Percentiles rank a stretch among this genome's conserved stretches.
Evolutionary conservation across 2,888 invertebrate species (phyloP).

Genomic region (Drosophila birchii): DNA sequence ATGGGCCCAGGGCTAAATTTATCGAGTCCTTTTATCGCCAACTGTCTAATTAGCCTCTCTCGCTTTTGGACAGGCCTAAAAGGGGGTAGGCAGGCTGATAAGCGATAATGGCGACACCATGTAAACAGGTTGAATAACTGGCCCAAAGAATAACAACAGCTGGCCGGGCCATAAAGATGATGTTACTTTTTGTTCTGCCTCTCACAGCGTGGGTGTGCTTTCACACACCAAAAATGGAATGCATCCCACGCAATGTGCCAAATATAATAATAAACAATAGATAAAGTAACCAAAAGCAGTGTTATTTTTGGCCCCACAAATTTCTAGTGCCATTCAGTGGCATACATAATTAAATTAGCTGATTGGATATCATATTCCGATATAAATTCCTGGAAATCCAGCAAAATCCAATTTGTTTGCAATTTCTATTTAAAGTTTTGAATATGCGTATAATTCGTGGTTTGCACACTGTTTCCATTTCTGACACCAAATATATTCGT

Average conservation of each 20-base stretch:
- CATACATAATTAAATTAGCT: constrained; percentile 10
- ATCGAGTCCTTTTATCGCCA: constrained; percentile 58
- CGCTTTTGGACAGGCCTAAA: constrained; percentile 39
- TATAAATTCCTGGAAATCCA: constrained; percentile 5
- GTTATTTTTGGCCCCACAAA: constrained; percentile 5
- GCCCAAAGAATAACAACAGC: constrained; percentile 36
- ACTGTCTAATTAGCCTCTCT: constrained; percentile 62
- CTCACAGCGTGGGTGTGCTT: constrained; percentile 11
- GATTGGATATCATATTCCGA: constrained; percentile 1
- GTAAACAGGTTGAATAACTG: constrained; percentile 48
- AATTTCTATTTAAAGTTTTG: constrained; percentile 2
- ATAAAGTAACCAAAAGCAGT: not conserved
- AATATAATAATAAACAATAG: constrained; percentile 26
- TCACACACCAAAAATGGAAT: constrained; percentile 13
- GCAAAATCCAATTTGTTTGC: constrained; percentile 18
- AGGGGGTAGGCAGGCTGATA: constrained; percentile 35
- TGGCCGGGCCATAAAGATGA: constrained; percentile 31
- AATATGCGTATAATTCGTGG: constrained; percentile 24
- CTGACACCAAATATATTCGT: constrained; percentile 17
- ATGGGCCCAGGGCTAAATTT: constrained; percentile 51
- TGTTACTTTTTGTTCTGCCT: not conserved
- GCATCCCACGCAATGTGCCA: constrained; percentile 22
- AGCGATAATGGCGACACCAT: constrained; percentile 35
- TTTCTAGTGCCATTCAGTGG: not conserved
- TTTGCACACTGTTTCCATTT: constrained; percentile 27